Evolutionary conservation across 2,113 vertebrate species (phyloP).

Genomic region (Turnix velox): DNA sequence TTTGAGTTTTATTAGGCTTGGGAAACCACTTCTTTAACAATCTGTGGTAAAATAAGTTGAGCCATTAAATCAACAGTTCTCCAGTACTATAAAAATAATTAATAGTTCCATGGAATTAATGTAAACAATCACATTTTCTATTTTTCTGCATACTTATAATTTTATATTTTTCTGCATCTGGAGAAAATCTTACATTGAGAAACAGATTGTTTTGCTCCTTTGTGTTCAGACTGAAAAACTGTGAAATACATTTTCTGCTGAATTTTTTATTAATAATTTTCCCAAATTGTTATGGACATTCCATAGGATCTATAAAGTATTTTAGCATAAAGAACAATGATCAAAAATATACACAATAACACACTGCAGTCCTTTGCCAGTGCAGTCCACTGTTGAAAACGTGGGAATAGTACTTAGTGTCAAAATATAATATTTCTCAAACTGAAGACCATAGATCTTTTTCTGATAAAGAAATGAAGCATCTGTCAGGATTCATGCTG

Average conservation of each 20-base stretch:
- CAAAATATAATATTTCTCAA: neutral
- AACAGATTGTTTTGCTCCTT: neutral
- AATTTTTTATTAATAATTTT: neutral
- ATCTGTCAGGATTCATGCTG: neutral
- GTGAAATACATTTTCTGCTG: neutral
- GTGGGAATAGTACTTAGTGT: neutral
- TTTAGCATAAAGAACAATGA: neutral
- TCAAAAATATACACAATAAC: neutral
- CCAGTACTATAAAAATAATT: neutral
- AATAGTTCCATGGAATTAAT: neutral
- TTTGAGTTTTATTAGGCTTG: neutral
- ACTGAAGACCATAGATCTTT: neutral
- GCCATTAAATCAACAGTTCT: neutral
- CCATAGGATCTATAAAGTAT: fast-evolving
- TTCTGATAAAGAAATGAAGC: neutral
- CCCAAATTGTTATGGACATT: neutral
- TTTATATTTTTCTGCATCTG: neutral
- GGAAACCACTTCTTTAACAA: neutral
- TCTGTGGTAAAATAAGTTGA: neutral
- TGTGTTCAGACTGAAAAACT: neutral
- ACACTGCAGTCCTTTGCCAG: neutral
- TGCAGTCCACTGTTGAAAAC: neutral
- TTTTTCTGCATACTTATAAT: neutral
- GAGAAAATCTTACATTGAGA: neutral
- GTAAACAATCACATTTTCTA: neutral